Base-by-base conservation (phyloP, 2,888 invertebrate species). In the Megastigmus dorsalis region DNA sequence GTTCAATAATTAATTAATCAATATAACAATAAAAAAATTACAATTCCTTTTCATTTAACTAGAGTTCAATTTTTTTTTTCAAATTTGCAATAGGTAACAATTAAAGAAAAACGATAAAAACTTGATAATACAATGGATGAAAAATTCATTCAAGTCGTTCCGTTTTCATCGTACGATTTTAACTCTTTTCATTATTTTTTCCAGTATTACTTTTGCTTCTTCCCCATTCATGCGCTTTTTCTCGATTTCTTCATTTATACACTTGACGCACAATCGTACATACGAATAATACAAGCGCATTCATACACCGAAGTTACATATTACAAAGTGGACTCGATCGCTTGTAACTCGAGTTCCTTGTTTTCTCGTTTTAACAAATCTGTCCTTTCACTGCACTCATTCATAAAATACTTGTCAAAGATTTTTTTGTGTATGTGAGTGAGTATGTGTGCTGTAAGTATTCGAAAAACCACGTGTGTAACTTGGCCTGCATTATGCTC, bases 301-400 rank as follows among this genome's bases (percentile, higher is more conserved):
- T 75, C 79, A 76, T 74, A 77, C 72, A 77, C 54, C 77, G 57
- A 75, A 74, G 70, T 76, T 73, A 67, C 74, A 74, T 54, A 54
- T 71, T 50, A 54, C 45, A 76, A 72, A 68, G 57, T 75, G 55
- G 71, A 26, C 48, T 66, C 67, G 41, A 72, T 75, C 23, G 30
- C 59, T 68, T 48, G 10, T 69, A 55, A 68, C 28, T 72, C 57
- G 52, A 43, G 41, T 45, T 70, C n/a, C 15, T 72, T 15, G 13
- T 55, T 38, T 62, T 48, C 36, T 13, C n/a, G n/a, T n/a, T 48
- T 43, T 41, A 59, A 62, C 59, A 65, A 69, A 57, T 57, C 36
- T 48, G 20, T 63, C 18, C 18, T 63, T 36, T 57, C 18, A 20
- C 36, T 18, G 18, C 45, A 41, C 41, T 62, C 50, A 66, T 67